These are phyloP conservation scores for Marmota monax DNA, from an alignment of 2,113 vertebrate genomes.

Conservation along the genomic window DNA sequence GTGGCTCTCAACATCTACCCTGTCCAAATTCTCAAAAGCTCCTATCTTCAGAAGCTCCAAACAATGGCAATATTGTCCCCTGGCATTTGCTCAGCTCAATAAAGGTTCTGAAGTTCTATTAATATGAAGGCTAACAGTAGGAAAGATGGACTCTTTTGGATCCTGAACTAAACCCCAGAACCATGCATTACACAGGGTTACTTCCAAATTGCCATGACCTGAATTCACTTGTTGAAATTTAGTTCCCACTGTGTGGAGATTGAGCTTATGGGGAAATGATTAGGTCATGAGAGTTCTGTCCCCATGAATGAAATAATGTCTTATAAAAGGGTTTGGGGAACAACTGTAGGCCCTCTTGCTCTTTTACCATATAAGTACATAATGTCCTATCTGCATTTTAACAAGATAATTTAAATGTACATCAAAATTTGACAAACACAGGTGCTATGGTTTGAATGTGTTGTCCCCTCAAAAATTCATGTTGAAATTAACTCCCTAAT, in stretches of 20 bases:
- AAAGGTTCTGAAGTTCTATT: slow-evolving; percentile 14
- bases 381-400: not conserved
- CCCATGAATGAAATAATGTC: not conserved
- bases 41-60: not conserved
- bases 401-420: not conserved
- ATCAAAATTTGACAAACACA: not conserved
- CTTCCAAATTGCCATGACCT: not conserved
- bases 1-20: no score
- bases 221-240: not conserved
- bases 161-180: not conserved
- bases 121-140: not conserved
- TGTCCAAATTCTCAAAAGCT: slow-evolving; percentile 32
- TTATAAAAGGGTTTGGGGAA: not conserved
- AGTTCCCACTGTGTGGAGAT: not conserved
- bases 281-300: not conserved
- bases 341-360: not conserved
- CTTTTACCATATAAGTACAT: not conserved
- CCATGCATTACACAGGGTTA: not conserved
- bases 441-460: not conserved
- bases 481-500: not conserved
- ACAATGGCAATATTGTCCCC: not conserved
- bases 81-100: slow-evolving; percentile 18
- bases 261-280: not conserved
- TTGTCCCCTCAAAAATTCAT: not conserved
- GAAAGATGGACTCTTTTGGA: not conserved